Conservation (phyloP, 2,797 vertebrate species). For the Remorina albescens region DNA sequence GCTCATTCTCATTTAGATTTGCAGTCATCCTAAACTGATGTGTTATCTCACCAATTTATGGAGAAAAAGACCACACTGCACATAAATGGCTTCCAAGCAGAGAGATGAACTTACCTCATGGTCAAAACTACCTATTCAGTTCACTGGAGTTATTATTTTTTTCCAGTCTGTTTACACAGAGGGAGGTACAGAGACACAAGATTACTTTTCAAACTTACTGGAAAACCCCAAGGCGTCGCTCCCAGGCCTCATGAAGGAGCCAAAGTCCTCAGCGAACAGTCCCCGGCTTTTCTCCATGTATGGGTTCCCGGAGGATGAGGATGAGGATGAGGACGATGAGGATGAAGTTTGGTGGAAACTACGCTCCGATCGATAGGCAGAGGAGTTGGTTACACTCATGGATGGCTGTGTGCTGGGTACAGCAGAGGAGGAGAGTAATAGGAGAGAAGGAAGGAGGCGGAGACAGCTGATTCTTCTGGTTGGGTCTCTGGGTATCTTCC, state of each 20-base stretch:
- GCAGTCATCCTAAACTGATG: slow-evolving; percentile 24
- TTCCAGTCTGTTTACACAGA: slow-evolving; percentile 14
- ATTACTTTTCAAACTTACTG: slow-evolving; percentile 85
- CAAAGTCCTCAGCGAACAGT: slow-evolving; percentile 91
- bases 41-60: too few relatives aligned
- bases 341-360: slow-evolving; percentile 87
- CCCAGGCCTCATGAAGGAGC: slow-evolving; percentile 91
- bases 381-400: slow-evolving; percentile 86
- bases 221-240: slow-evolving; percentile 88
- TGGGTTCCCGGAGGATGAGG: slow-evolving; percentile 81
- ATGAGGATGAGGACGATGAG: slow-evolving; percentile 75
- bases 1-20: not conserved
- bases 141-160: not conserved
- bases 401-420: slow-evolving; percentile 67
- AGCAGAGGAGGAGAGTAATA: slow-evolving; percentile 65
- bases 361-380: slow-evolving; percentile 90
- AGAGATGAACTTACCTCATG: slow-evolving; percentile 14
- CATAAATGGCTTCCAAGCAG: not conserved
- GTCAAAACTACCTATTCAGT: slow-evolving; percentile 22
- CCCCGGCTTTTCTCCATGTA: slow-evolving; percentile 94
- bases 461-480: slow-evolving; percentile 44
- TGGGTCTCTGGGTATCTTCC: slow-evolving; percentile 41
- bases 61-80: slow-evolving; percentile 16
- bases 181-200: slow-evolving; percentile 3
- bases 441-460: slow-evolving; percentile 57